Evolutionary conservation across 2,888 invertebrate species (phyloP).

Genomic region (Aproaerema taeniolella): DNA sequence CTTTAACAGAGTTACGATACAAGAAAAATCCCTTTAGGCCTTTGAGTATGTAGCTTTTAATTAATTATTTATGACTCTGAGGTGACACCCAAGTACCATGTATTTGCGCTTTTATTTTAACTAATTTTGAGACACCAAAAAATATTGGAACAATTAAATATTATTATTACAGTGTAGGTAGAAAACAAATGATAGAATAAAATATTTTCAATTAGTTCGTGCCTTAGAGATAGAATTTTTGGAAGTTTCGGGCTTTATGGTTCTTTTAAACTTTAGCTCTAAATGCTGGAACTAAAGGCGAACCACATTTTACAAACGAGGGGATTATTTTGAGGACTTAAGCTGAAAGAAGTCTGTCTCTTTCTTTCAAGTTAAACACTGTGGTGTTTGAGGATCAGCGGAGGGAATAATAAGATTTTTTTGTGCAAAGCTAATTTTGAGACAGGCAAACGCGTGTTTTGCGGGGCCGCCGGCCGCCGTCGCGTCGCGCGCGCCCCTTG

Average conservation of each 20-base stretch:
- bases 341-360: slow-evolving; percentile 1
- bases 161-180: background rate
- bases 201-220: background rate
- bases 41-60: too few relatives aligned
- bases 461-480: slow-evolving; percentile 6
- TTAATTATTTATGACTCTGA: too few relatives aligned
- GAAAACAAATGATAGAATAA: background rate
- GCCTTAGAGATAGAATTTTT: background rate
- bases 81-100: too few relatives aligned
- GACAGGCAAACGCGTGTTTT: too few relatives aligned
- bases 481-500: slow-evolving; percentile 11
- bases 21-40: too few relatives aligned
- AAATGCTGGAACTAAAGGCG: background rate
- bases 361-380: too few relatives aligned
- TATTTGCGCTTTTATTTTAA: too few relatives aligned
- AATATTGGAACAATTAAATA: background rate
- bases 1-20: too few relatives aligned
- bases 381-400: slow-evolving; percentile 5
- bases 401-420: slow-evolving; percentile 15
- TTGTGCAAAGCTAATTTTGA: slow-evolving; percentile 18
- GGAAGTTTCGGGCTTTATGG: slow-evolving; percentile 2
- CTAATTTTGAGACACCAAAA: too few relatives aligned
- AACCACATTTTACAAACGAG: background rate
- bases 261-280: slow-evolving; percentile 4
- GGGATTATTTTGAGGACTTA: background rate